These are phyloP conservation scores for Pristionchus maxplancki DNA, from an alignment of 2,888 invertebrate species.

Conservation along the genomic window DNA sequence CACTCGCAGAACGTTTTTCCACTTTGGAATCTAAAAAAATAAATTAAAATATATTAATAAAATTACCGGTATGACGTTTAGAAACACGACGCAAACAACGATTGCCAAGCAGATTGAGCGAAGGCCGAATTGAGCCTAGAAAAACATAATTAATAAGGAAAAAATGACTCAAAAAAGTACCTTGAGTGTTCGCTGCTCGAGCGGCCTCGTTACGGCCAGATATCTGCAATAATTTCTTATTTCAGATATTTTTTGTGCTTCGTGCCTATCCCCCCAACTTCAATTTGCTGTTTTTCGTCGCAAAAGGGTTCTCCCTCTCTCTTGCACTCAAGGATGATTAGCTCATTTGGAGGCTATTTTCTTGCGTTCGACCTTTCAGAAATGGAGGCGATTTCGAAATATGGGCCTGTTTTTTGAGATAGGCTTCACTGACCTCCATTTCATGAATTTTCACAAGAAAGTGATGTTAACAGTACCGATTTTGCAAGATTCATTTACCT, in stretches of 20 bases:
- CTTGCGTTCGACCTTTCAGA: neutral
- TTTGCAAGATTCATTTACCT: slow-evolving; percentile 60
- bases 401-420: neutral
- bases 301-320: neutral
- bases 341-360: slow-evolving; percentile 3
- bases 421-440: too few relatives aligned
- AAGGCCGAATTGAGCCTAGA: slow-evolving; percentile 72
- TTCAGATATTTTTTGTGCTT: neutral
- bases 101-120: slow-evolving; percentile 71
- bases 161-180: neutral
- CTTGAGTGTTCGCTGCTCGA: slow-evolving; percentile 74
- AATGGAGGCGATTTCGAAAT: neutral
- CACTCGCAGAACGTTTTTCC: too few relatives aligned
- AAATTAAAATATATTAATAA: neutral
- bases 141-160: neutral
- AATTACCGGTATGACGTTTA: slow-evolving; percentile 61
- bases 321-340: neutral
- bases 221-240: slow-evolving; percentile 62
- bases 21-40: too few relatives aligned
- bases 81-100: slow-evolving; percentile 57
- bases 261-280: neutral
- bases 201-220: slow-evolving; percentile 72
- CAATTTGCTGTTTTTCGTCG: neutral
- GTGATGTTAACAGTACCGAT: too few relatives aligned
- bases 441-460: too few relatives aligned